Conservation (phyloP, 2,888 invertebrate species). For the Apodemia mormo region DNA sequence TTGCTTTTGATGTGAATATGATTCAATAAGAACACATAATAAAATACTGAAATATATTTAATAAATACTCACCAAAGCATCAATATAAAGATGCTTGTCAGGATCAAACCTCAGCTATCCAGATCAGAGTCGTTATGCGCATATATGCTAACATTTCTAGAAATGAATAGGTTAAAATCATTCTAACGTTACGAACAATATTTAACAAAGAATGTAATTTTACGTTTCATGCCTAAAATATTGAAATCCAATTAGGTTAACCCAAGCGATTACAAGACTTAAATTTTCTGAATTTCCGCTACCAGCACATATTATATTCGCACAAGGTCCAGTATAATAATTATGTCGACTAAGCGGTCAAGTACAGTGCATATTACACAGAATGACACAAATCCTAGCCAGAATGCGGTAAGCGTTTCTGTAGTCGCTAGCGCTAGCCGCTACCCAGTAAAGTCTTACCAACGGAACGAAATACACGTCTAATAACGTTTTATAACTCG, state of each 20-base stretch:
- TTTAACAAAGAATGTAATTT: too few species aligned
- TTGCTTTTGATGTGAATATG: too few species aligned
- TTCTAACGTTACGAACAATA: too few species aligned
- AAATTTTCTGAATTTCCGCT: constrained; percentile 2
- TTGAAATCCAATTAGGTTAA: neutral
- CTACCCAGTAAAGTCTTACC: constrained; percentile 50
- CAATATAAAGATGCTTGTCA: too few species aligned
- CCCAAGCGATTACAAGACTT: neutral
- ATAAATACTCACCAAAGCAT: too few species aligned
- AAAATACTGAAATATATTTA: too few species aligned
- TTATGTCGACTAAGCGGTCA: constrained; percentile 39
- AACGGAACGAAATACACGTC: constrained; percentile 42
- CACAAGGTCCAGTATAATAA: constrained; percentile 34
- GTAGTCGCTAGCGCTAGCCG: constrained; percentile 47
- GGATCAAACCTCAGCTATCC: too few species aligned
- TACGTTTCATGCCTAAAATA: neutral
- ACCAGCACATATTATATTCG: constrained; percentile 25
- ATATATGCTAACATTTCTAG: too few species aligned
- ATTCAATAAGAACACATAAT: too few species aligned
- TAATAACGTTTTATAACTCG: neutral
- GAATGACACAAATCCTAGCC: constrained; percentile 61
- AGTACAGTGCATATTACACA: constrained; percentile 48
- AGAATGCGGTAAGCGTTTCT: constrained; percentile 43
- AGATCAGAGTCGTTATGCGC: too few species aligned
- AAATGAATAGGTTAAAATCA: too few species aligned